Evolutionary conservation across 2,797 vertebrate species (phyloP), one percentile per base, ranked within the genome.

Genomic region (Gallinago nigripennis): DNA sequence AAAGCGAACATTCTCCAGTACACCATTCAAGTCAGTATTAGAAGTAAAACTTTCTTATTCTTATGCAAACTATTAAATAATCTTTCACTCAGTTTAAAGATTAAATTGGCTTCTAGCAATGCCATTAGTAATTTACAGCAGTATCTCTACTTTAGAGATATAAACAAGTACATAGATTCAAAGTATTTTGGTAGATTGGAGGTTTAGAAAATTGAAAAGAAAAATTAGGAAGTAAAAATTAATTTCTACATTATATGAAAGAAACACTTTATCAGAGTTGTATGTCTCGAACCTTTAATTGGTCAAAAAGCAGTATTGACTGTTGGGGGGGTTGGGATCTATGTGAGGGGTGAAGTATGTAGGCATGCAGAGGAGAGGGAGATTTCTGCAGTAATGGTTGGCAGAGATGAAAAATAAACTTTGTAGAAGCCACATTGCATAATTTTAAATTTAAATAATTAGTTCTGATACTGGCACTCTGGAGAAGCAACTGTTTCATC

Each of bases 371-470:
- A 31, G 39, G n/a, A 54, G 45, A 72, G 24, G 57, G 33, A 28
- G 6, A 4, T 28, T 77, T 86, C 37, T 78, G 61, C 16, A 24
- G 13, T 8, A 41, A 21, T 27, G n/a, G 11, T 30, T 75, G 21
- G 16, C 20, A 92, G 66, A 78, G 89, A 65, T 78, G 27, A 71
- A 71, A 96, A 92, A 46, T 21, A 58, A 91, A 56, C 30, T 8
- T 33, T 81, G 43, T 5, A 54, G 81, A 89, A 90, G 30, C 11
- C 43, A 54, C 61, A 58, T 2, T 69, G 30, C 18, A 12, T 50
- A n/a, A 78, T 86, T 89, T 76, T 70, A 39, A 12, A 50, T 83
- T 91, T 46, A 79, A 86, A 87, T 75, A 83, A 85, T 80, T 91
- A n/a, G 19, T 82, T 75, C 57, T 78, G 76, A 81, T 61, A 16